These are phyloP conservation scores for Stramonita haemastoma DNA, from an alignment of 2,888 invertebrate genomes.

Conservation along the genomic window DNA sequence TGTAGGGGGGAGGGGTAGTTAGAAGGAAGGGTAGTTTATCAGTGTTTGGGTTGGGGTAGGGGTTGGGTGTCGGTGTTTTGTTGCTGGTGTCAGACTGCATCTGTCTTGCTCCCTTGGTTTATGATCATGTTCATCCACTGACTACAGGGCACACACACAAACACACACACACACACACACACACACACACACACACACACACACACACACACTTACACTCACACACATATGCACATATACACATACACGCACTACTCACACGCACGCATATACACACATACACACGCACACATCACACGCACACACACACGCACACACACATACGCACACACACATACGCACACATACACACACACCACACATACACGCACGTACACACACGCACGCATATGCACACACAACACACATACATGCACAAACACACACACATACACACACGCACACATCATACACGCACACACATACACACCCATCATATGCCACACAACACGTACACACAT, in stretches of 20 bases:
- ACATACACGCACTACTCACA: not conserved
- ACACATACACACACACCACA: not conserved
- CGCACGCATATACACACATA: not conserved
- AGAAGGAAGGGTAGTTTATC: no score
- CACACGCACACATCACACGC: not conserved
- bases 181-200: not conserved
- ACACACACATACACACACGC: not conserved
- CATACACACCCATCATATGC: no score
- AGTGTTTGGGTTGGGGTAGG: no score
- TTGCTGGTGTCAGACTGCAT: not conserved
- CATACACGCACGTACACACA: not conserved
- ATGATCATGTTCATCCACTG: not conserved
- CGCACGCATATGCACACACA: not conserved
- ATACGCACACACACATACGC: slow-evolving; percentile 4
- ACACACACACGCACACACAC: slow-evolving; percentile 4
- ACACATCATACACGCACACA: not conserved
- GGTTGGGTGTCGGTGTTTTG: not conserved
- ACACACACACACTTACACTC: not conserved
- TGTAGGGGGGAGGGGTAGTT: no score
- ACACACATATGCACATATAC: not conserved
- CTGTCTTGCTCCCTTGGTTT: not conserved
- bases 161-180: not conserved
- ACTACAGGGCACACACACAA: not conserved
- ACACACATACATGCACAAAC: not conserved
- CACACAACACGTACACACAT: no score